Base-by-base conservation (phyloP, 2,888 invertebrate species). In the Drosophila macrospina region DNA sequence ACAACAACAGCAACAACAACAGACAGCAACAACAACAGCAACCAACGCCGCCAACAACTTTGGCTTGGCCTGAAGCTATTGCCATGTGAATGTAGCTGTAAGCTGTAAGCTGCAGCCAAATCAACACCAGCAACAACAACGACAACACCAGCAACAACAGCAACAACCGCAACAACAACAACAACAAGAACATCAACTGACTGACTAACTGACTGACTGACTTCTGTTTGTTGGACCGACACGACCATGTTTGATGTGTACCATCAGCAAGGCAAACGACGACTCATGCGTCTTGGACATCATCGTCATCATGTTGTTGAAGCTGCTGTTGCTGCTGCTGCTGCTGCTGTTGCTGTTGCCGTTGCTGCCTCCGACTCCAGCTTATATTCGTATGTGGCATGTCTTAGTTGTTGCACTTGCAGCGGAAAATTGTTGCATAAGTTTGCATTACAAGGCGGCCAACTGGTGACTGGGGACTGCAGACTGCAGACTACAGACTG, bases 221-320 rank as follows among this genome's bases (percentile, higher is more conserved):
- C 88, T 84, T 84, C 87, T 84, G 83, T 84, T 84, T 84, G 83
- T 86, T 88, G 88, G 86, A 84, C 88, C 88, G 86, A 88, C 86
- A 80, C 86, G 88, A 85, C 83, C 76, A 85, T 88, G 88, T 85
- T 88, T 85, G 88, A 85, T 85, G 84, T 85, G 85, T 85, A 85
- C 72, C 88, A 85, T 65, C 80, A 80, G 65, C 80, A 59, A 67
- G 71, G 50, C 78, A 73, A 77, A 78, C 78, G 51, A 64, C 76
- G 64, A 67, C 78, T 78, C 76, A 78, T 73, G 78, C 81, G 76
- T 74, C 78, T 74, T 56, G 63, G 60, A 50, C 80, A 74, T 73
- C 66, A 76, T 67, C 79, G 68, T 77, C 80, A 65, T 69, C 78
- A 69, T 73, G 67, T 1, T 16, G 52, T 26, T 39, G 44, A 15